Evolutionary conservation across 1,140 invertebrate species (phyloP).

Genomic region (Pygmarrhopalites habei): DNA sequence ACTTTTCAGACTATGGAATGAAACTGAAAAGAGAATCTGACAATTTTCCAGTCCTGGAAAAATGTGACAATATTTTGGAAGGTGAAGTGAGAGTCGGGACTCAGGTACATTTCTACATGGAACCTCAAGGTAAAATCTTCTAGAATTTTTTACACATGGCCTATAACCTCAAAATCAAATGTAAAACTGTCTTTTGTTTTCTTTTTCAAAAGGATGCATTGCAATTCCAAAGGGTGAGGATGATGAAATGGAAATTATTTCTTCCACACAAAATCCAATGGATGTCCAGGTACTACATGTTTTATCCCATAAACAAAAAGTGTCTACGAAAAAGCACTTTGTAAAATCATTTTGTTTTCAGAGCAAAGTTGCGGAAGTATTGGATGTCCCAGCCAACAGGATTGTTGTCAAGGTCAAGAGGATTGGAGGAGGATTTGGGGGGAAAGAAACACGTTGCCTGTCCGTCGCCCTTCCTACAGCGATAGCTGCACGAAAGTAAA

Average conservation of each 20-base stretch:
- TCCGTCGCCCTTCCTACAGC: slow-evolving; percentile 45
- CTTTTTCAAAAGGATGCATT: too few species aligned
- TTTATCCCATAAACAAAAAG: too few species aligned
- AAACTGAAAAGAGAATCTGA: slow-evolving; percentile 43
- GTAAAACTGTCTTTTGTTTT: too few species aligned
- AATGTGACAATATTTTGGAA: slow-evolving; percentile 38
- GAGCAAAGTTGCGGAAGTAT: slow-evolving; percentile 40
- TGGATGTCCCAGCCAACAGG: slow-evolving; percentile 48
- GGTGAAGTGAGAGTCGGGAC: slow-evolving; percentile 51
- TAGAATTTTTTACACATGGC: too few species aligned
- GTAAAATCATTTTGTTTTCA: not conserved
- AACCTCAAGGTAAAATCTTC: slow-evolving; percentile 50
- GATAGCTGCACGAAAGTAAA: slow-evolving; percentile 51
- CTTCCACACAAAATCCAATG: slow-evolving; percentile 48
- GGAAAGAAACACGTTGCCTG: slow-evolving; percentile 50
- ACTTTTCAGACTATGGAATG: slow-evolving; percentile 35
- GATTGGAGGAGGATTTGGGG: slow-evolving; percentile 55
- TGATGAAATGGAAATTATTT: slow-evolving; percentile 52
- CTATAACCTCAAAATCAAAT: too few species aligned
- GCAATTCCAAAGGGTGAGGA: slow-evolving; percentile 51
- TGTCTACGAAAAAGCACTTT: too few species aligned
- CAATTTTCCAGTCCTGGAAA: slow-evolving; percentile 38
- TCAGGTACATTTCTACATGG: slow-evolving; percentile 58
- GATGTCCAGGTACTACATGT: slow-evolving; percentile 45
- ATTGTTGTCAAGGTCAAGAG: slow-evolving; percentile 48